These are phyloP conservation scores for Micronycteris hirsuta DNA, from an alignment of 2,113 vertebrate species.

Conservation along the genomic window DNA sequence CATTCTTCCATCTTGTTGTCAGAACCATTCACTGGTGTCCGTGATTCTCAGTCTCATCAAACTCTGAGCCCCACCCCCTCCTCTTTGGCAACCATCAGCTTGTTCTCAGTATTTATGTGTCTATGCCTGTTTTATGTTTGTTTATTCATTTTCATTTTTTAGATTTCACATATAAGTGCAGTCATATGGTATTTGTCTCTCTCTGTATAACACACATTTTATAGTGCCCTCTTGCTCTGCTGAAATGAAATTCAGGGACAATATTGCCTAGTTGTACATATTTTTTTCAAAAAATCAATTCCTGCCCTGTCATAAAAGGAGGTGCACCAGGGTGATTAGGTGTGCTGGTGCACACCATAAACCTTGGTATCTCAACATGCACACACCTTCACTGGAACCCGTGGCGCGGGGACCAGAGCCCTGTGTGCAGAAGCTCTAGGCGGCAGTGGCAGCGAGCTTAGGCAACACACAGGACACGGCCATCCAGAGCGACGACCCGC, in stretches of 20 bases:
- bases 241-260: not conserved
- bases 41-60: not conserved
- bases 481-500: not conserved
- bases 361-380: not conserved
- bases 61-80: no score
- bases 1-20: not conserved
- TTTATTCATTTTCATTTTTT: no score
- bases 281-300: not conserved
- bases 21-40: not conserved
- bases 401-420: not conserved
- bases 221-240: not conserved
- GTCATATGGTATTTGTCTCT: not conserved
- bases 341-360: no score
- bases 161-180: no score
- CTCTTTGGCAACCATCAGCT: no score
- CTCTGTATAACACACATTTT: not conserved
- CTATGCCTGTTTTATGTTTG: no score
- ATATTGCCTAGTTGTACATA: not conserved
- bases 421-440: not conserved
- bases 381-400: no score
- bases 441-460: rapidly evolving
- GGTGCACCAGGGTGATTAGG: not conserved
- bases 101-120: no score
- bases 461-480: not conserved
- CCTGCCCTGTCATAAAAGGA: not conserved